Base-by-base conservation (phyloP, 2,888 invertebrate species). In the Monopis laevigella region DNA sequence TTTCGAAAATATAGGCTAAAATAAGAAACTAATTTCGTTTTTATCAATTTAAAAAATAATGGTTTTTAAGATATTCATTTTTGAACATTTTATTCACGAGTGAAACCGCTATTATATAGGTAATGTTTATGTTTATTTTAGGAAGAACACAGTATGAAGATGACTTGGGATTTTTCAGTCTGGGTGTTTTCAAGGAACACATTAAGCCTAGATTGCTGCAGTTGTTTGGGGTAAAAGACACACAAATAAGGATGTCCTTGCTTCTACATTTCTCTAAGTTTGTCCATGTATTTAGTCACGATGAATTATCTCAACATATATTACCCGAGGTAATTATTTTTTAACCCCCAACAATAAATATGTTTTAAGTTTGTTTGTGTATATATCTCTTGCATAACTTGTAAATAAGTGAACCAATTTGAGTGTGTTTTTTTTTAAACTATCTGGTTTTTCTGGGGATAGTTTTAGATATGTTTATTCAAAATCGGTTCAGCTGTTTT, bases 221-320 rank as follows among this genome's bases (percentile, higher is more conserved):
- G 56, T 86, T 93, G 64, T 94, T 96, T 73, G 87, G 88, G 52
- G 90, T 96, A 2, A 85, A 92, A 49, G 96, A 96, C 64, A 86
- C 87, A 30, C 92, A 94, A 67, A 78, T 82, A 29, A 85, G 96
- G 45, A 82, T 90, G 49, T 80, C 93, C 32, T 74, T 96, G 13
- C 72, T 96, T 27, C 84, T 85, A 41, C 89, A 94, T 65, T 93
- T 96, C 55, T 83, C 85, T 40, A 84, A 86, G 46, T 96, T 88
- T 64, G 86, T 90, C 34, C 82, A 85, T 49, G 85, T 88, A 13
- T 89, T 96, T 58, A 85, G 88, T 44, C 85, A 84, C 49, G 88
- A 91, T 34, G 89, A 90, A 60, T 67, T 96, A n/a, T 86, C 88
- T 38, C 82, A 83, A 16, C 84, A 87, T 35, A 87, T 96, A 51